These are phyloP conservation scores for Agrochola macilenta DNA, from an alignment of 2,888 invertebrate species.

Conservation along the genomic window DNA sequence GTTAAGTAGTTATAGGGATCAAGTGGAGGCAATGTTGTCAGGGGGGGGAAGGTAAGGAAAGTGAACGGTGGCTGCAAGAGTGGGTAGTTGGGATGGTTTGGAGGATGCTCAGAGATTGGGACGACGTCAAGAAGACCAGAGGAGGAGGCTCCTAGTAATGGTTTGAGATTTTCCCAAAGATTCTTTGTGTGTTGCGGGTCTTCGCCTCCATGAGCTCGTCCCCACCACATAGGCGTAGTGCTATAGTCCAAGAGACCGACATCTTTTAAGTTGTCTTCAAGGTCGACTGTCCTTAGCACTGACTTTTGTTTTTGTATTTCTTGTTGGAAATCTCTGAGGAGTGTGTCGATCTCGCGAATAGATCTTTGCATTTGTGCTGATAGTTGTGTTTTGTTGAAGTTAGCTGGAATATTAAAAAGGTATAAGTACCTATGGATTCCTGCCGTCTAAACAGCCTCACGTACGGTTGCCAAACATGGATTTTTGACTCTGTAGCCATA, in stretches of 20 bases:
- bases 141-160: not conserved
- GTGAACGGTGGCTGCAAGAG: no score
- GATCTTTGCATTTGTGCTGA: slow-evolving; percentile 10
- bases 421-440: no score
- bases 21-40: no score
- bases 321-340: slow-evolving; percentile 16
- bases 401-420: slow-evolving; percentile 11
- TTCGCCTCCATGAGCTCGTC: not conserved
- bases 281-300: not conserved
- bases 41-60: no score
- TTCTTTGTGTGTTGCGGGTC: no score
- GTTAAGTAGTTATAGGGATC: not conserved
- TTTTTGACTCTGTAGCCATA: no score
- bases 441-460: no score
- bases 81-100: no score
- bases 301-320: slow-evolving; percentile 20
- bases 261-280: not conserved
- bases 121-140: no score
- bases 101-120: no score
- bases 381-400: not conserved
- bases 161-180: not conserved
- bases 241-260: not conserved
- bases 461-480: no score
- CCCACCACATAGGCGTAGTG: not conserved
- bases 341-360: slow-evolving; percentile 7